These are phyloP conservation scores for Neoseiulus cucumeris DNA, from an alignment of 1,140 invertebrate species.

Conservation along the genomic window DNA sequence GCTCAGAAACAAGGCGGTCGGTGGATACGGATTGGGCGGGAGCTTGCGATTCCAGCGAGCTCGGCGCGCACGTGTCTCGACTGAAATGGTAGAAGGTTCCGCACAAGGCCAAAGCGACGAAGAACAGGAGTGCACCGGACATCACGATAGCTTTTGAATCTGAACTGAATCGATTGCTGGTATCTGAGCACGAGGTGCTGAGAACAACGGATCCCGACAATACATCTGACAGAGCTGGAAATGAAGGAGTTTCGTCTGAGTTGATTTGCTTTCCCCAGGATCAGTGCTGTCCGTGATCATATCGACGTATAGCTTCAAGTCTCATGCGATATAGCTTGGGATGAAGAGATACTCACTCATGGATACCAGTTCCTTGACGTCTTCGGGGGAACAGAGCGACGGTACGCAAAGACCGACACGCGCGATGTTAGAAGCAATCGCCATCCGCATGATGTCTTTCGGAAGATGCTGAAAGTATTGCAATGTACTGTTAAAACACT, in stretches of 20 bases:
- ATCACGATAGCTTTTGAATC: not conserved
- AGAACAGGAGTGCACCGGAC: not conserved
- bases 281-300: too few relatives aligned
- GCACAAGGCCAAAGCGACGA: not conserved
- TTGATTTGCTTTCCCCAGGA: too few relatives aligned
- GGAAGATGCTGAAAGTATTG: not conserved
- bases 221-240: not conserved
- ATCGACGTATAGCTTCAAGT: too few relatives aligned
- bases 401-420: constrained; percentile 17
- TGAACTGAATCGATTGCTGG: not conserved
- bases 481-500: too few relatives aligned
- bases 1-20: not conserved
- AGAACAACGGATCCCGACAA: not conserved
- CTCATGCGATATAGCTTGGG: too few relatives aligned
- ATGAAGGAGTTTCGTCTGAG: not conserved
- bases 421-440: not conserved
- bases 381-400: constrained; percentile 15
- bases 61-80: constrained; percentile 14
- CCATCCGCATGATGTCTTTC: not conserved
- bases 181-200: constrained; percentile 5
- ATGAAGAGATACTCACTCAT: constrained; percentile 1
- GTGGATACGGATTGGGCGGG: not conserved
- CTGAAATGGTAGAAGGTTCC: constrained; percentile 1
- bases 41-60: constrained; percentile 1
- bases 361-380: constrained; percentile 12